Base-by-base conservation (phyloP, 1,140 invertebrate species). In the Nasonia giraulti region DNA sequence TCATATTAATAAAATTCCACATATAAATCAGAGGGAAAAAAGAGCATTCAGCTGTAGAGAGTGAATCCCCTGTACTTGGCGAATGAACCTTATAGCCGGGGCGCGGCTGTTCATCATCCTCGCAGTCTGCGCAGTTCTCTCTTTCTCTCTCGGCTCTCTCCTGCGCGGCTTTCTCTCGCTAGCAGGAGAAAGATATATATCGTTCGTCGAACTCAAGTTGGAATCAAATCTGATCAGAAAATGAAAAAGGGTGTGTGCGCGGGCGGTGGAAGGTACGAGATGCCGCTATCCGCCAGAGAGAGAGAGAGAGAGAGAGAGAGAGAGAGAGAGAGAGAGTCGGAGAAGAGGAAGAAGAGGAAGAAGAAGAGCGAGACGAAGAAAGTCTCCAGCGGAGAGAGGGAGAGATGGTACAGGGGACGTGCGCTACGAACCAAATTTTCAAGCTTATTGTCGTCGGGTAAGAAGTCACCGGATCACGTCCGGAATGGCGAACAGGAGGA, bases 41-140 rank as follows among this genome's bases (percentile, higher is more conserved):
- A 84, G 76, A 80, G 68, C 69, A 80, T 84, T 84, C 44, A 66
- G 82, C 76, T 27, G 77, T 68, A 83, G 89, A 86, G 83, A 89
- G 85, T 84, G 85, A 84, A 75, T 83, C 80, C 86, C 83, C 87
- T 87, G 86, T 88, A 86, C 82, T 85, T 84, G 77, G 80, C 82
- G 76, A 83, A 83, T 83, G 75, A 79, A 79, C 82, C 75, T 83
- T 66, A 71, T 69, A 83, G 82, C 62, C 82, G 40, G 66, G 40
- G 27, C 40, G 62, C 62, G 74, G 66, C 75, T 79, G 47, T 83
- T 79, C 62, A 79, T 79, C 82, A 69, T 83, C 66, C 37, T 71
- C 66, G 50, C 14, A 40, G 55, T 62, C 55, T 62, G 55, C 55
- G 55, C 55, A 20, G 55, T 62, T 62, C 55, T 62, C 55, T 62